Percentiles rank a stretch among this genome's conserved stretches.
These are phyloP conservation scores for Phania funesta DNA, from an alignment of 2,888 invertebrate species.

Conservation along the genomic window DNA sequence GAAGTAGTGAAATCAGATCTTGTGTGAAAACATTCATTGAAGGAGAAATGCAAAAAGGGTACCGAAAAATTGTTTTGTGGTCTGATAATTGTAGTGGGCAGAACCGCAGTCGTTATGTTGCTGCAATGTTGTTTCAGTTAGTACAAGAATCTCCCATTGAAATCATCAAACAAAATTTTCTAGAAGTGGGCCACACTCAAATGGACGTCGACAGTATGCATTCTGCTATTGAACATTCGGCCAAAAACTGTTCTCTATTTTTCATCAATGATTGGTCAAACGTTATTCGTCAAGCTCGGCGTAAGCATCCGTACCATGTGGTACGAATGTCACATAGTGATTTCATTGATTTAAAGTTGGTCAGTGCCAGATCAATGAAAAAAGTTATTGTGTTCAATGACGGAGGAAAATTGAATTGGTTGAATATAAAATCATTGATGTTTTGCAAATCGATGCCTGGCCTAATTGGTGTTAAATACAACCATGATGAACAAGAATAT, in stretches of 20 bases:
- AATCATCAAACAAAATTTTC: conserved; percentile 17
- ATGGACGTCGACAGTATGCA: conserved; percentile 1
- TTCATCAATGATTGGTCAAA: not conserved
- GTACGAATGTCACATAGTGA: not conserved
- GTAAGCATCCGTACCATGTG: not conserved
- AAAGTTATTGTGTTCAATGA: not conserved
- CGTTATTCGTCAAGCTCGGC: not conserved
- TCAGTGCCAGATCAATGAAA: not conserved
- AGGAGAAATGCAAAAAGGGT: conserved; percentile 15
- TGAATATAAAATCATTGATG: not conserved
- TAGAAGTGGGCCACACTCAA: conserved; percentile 7
- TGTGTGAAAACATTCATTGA: conserved; percentile 12
- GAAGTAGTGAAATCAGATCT: conserved; percentile 10
- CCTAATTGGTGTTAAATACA: conserved; percentile 17
- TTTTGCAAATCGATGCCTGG: conserved; percentile 9
- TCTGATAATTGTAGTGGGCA: conserved; percentile 10
- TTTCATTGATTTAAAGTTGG: not conserved
- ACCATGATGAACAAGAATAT: conserved; percentile 27
- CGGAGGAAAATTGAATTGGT: not conserved
- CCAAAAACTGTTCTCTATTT: conserved; percentile 13
- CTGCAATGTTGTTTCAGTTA: not conserved
- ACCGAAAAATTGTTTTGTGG: conserved; percentile 19
- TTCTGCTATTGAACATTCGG: conserved; percentile 3
- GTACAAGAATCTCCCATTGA: not conserved
- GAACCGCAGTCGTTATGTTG: not conserved